Evolutionary conservation across 2,113 vertebrate genomes (phyloP), one percentile per base, ranked within the genome.

Genomic region (Machaerirhynchus nigripectus): DNA sequence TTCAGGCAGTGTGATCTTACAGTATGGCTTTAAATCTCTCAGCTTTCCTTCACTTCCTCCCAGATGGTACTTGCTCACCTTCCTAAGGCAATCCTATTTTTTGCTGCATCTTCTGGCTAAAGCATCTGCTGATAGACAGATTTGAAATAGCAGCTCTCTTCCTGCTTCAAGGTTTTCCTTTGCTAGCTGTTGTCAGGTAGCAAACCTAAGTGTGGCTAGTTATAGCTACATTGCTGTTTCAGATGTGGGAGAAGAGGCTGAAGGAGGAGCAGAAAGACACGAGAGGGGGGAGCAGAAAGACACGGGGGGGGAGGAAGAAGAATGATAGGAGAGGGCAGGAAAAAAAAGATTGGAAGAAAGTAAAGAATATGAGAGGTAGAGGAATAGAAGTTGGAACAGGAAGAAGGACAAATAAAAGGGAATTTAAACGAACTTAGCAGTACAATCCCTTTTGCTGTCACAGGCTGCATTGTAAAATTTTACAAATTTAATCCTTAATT

Each of bases 61-160:
- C 69, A 84, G 68, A 70, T 81, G 50, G 68, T 67, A 71, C 47
- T 95, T 87, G 60, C 76, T 92, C 42, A 89, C 91, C 76, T 93
- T 96, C 76, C 76, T 78, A 68, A 96, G 53, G 65, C 84, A 95
- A 49, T 82, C 64, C 84, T 94, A 40, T 82, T 91, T 95, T 94
- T 87, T 94, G 33, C 57, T 82, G 16, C 6, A 1, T 92, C 65
- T 96, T 89, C 80, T 92, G 63, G 40, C 55, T 78, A 86, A 95
- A 74, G 44, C 60, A 81, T 89, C 60, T 90, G 20, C 69, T 78
- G 68, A 78, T 37, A 56, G 81, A 85, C 60, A 81, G 33, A 61
- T 89, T 59, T 81, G 86, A 95, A 89, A 89, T 35, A 91, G 84
- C 67, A 90, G 35, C 23, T 70, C 56, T 79, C 76, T 81, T 77